Base-by-base conservation (phyloP, 1,140 invertebrate species). In the Rhagoletis zephyria region DNA sequence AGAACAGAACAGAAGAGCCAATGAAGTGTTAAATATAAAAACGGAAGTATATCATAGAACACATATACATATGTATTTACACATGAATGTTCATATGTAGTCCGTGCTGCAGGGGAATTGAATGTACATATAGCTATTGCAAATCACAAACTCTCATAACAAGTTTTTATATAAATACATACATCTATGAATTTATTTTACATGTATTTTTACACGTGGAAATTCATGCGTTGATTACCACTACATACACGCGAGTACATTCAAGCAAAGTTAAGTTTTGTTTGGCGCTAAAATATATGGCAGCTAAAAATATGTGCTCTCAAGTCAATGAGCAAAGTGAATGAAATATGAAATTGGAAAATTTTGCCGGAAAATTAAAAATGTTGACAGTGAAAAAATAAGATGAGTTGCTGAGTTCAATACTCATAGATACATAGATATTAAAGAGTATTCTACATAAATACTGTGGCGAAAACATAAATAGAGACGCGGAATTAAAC, bases 271-370 rank as follows among this genome's bases (percentile, higher is more conserved):
- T 14, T 45, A 70, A 40, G 45, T 42, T 48, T 74, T 45, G 14
- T 16, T 30, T 6, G 30, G 12, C 42, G 67, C 67, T 42, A 42
- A 16, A 70, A 40, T 7, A 12, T 64, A 64, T 64, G 63, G 9
- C 63, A 64, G 64, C 64, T 12, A 30, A 67, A 65, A 67, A 48
- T 74, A 74, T 74, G 3, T 45, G 14, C 45, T 74, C 42, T 74
- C 40, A n/a, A 14, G 42, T 48, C 30, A 45, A 74, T 48, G 42
- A 45, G 45, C 40, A 74, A 74, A 40, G 42, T 48, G 42, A 74
- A 42, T 45, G 30, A 42, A 64, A 74, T n/a, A 74, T 16, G 67
- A 74, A 74, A 74, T 45, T 42, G 67, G 14, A 42, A 48, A 74
- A n/a, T 74, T 42, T 40, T 12, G 40, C 5, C 51, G 51, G 51